These are phyloP conservation scores for Lerema accius DNA, from an alignment of 1,140 invertebrate species.

Conservation along the genomic window DNA sequence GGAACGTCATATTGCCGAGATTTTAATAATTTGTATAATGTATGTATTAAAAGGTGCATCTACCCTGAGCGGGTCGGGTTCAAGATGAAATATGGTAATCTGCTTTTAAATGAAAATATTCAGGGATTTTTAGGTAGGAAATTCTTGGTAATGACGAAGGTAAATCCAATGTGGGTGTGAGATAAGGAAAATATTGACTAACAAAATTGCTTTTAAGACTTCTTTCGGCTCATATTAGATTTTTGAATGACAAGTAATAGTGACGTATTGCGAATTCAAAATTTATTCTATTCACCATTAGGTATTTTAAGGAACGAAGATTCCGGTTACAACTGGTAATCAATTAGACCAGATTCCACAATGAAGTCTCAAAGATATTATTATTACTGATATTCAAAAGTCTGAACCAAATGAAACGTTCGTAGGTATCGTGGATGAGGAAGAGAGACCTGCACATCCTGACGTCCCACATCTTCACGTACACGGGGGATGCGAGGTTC, in stretches of 20 bases:
- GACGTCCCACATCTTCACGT: slow-evolving; percentile 93
- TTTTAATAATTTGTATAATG: slow-evolving; percentile 28
- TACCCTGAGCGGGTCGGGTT: slow-evolving; percentile 14
- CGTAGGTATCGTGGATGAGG: slow-evolving; percentile 95
- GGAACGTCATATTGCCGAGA: slow-evolving; percentile 1
- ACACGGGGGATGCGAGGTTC: slow-evolving; percentile 94
- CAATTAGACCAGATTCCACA: too few species aligned
- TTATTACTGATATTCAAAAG: too few species aligned
- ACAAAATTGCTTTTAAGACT: slow-evolving; percentile 22
- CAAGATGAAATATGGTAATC: slow-evolving; percentile 34
- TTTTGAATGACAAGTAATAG: neutral
- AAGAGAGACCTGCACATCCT: slow-evolving; percentile 95
- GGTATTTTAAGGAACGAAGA: too few species aligned
- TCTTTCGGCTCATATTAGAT: slow-evolving; percentile 13
- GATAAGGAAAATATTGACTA: slow-evolving; percentile 31
- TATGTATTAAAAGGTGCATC: slow-evolving; percentile 27
- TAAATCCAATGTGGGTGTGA: slow-evolving; percentile 29
- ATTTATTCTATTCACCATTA: too few species aligned
- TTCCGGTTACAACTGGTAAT: too few species aligned
- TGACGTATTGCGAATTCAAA: too few species aligned
- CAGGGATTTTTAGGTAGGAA: slow-evolving; percentile 28
- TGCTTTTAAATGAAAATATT: slow-evolving; percentile 35
- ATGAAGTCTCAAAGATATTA: too few species aligned
- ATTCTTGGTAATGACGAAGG: slow-evolving; percentile 31
- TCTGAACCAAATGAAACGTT: too few species aligned